phyloP scores from a whole-genome alignment of 2,888 invertebrate genomes.

The Eupelmus urozonus region DNA sequence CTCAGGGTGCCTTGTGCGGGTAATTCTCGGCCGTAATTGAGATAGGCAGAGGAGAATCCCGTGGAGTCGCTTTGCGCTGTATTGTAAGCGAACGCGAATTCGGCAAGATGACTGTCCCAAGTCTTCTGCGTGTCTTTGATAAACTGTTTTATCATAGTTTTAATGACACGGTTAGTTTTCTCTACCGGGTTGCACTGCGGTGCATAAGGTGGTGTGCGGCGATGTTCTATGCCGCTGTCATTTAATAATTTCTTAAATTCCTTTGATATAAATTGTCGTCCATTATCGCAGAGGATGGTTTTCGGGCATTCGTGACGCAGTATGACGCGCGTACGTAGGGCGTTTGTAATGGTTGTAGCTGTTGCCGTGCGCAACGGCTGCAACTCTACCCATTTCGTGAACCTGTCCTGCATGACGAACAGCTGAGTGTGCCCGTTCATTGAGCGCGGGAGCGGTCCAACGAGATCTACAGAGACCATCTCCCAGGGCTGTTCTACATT shows the following conservation, averaged over 20 bases:
- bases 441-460: background rate
- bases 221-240: background rate
- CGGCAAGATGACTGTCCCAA: background rate
- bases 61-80: background rate
- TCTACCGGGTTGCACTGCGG: conserved; percentile 11
- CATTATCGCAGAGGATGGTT: background rate
- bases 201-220: background rate
- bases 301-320: background rate
- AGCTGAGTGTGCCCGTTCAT: background rate
- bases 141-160: background rate
- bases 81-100: conserved; percentile 7
- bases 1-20: background rate
- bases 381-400: background rate
- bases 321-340: background rate
- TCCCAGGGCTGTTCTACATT: background rate
- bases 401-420: conserved; percentile 59
- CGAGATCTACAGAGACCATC: background rate
- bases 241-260: background rate
- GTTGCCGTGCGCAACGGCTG: background rate
- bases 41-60: background rate
- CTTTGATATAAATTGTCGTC: background rate
- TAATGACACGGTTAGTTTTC: background rate
- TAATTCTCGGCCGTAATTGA: background rate
- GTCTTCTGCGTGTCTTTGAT: background rate
- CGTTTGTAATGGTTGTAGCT: background rate